Percentiles rank a stretch among this genome's conserved stretches.
phyloP scores from a whole-genome alignment of 2,113 vertebrate species.

The Suncus etruscus region DNA sequence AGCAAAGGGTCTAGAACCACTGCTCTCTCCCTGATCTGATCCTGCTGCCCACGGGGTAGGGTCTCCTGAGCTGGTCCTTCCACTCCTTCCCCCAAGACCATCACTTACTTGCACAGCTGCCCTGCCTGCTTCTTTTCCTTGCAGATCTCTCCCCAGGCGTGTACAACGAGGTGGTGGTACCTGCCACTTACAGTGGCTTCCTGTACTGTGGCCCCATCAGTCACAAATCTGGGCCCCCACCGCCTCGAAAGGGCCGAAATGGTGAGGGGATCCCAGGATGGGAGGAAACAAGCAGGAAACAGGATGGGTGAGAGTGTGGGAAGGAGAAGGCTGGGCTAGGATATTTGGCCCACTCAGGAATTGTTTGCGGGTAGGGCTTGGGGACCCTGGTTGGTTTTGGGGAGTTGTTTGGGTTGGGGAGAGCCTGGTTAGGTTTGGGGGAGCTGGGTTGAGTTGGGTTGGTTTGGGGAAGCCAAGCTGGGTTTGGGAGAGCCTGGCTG shows the following conservation, averaged over 20 bases:
- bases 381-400: neutral
- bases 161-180: constrained; percentile 96
- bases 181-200: constrained; percentile 91
- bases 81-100: neutral
- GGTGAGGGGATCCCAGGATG: constrained; percentile 83
- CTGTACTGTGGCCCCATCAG: constrained; percentile 89
- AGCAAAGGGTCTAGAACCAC: neutral
- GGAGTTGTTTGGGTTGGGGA: neutral
- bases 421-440: neutral
- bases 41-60: neutral
- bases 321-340: neutral
- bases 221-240: constrained; percentile 81
- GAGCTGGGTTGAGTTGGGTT: neutral
- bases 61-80: neutral
- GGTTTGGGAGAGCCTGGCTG: too few species aligned
- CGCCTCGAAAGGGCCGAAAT: constrained; percentile 88
- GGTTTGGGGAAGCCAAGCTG: too few species aligned
- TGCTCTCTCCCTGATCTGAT: neutral
- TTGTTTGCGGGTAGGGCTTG: neutral
- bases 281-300: neutral
- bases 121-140: neutral
- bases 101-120: neutral
- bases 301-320: neutral
- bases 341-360: neutral
- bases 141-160: constrained; percentile 84